These are phyloP conservation scores for human (Homo sapiens) DNA, from an alignment of 2,113 vertebrate species.

Conservation along the genomic window GRCh38 chr17:65573501-65574000, in stretches of 20 bases:
- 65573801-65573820: background rate
- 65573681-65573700: background rate
- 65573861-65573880: background rate
- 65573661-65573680: background rate
- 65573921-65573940: background rate
- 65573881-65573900: background rate
- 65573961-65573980: background rate
- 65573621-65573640: background rate
- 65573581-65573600: background rate
- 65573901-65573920: background rate
- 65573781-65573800: background rate
- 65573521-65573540: rapidly evolving
- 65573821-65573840: background rate
- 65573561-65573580: background rate
- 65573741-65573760: background rate
- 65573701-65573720: too few relatives aligned
- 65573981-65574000: background rate
- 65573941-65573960: background rate
- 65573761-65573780: background rate
- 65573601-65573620: background rate
- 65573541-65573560: background rate
- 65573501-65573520: background rate
- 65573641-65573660: background rate
- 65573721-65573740: too few relatives aligned
- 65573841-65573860: background rate